Conservation (phyloP, 2,113 vertebrate genomes). For the Podarcis muralis region DNA sequence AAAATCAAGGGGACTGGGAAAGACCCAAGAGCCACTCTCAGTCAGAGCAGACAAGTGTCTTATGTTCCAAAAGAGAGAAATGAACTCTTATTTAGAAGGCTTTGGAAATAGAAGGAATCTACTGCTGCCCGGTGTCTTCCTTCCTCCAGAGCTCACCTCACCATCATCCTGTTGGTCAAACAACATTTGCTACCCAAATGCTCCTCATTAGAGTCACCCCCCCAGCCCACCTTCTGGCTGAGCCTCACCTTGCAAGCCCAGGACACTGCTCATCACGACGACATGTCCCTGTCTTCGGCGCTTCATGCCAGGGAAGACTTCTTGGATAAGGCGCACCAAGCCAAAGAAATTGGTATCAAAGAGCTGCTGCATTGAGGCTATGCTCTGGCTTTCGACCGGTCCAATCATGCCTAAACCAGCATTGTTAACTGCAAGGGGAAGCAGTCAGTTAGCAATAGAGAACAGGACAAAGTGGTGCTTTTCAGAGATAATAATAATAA, state of each 20-base stretch:
- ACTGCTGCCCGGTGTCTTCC: background rate
- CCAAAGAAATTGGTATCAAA: slow-evolving; percentile 79
- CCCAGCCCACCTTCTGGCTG: background rate
- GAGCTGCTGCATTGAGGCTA: slow-evolving; percentile 67
- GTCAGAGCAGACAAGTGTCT: background rate
- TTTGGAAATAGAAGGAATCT: background rate
- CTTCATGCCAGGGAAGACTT: slow-evolving; percentile 76
- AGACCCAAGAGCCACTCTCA: background rate
- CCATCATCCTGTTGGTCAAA: background rate
- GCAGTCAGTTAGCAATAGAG: background rate
- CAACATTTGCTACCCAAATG: too few relatives aligned
- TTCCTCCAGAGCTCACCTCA: background rate
- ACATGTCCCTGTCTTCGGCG: slow-evolving; percentile 70
- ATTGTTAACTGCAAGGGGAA: slow-evolving; percentile 70
- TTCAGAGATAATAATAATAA: too few relatives aligned
- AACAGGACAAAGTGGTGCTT: background rate
- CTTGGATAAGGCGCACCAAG: slow-evolving; percentile 72
- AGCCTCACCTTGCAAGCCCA: slow-evolving; percentile 74
- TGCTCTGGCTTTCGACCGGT: slow-evolving; percentile 73
- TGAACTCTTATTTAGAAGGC: background rate
- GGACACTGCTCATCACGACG: slow-evolving; percentile 77
- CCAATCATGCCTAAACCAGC: slow-evolving; percentile 76
- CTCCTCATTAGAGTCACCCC: too few relatives aligned
- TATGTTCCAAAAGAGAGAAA: background rate
- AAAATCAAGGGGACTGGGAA: background rate